A percentile compares a stretch with the other conserved stretches of the same genome.
Evolutionary conservation across 1,140 invertebrate genomes (phyloP).

Genomic region (Zophobas atratus): DNA sequence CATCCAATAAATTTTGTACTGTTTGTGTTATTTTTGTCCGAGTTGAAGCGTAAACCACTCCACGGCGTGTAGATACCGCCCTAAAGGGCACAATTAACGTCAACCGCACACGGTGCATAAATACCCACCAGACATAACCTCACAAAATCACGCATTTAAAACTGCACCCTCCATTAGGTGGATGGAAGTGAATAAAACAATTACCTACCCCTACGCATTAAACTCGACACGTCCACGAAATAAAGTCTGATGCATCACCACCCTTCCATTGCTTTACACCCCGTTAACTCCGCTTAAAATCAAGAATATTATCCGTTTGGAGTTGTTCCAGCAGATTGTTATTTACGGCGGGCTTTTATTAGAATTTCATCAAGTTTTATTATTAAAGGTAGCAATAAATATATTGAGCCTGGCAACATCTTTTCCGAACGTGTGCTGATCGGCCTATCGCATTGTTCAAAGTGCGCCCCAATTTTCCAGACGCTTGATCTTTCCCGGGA

Average conservation of each 20-base stretch:
- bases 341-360: constrained; percentile 14
- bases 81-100: constrained; percentile 23
- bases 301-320: constrained; percentile 16
- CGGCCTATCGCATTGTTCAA: constrained; percentile 51
- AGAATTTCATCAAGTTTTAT: constrained; percentile 38
- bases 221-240: constrained; percentile 13
- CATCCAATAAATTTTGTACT: too few species aligned
- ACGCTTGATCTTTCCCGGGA: constrained; percentile 53
- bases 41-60: background rate
- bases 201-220: constrained; percentile 12
- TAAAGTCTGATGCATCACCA: constrained; percentile 18
- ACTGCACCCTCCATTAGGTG: constrained; percentile 21
- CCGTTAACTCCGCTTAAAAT: background rate
- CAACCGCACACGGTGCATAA: constrained; percentile 9
- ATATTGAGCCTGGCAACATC: constrained; percentile 23
- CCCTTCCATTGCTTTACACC: constrained; percentile 1
- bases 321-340: constrained; percentile 9
- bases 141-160: constrained; percentile 26
- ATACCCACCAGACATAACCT: constrained; percentile 6
- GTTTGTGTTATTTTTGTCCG: too few species aligned
- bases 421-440: constrained; percentile 21
- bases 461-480: constrained; percentile 54
- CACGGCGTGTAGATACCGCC: background rate
- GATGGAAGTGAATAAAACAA: constrained; percentile 36
- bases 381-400: constrained; percentile 28